Percentiles rank a stretch among this genome's conserved stretches.
Evolutionary conservation across 2,888 invertebrate species (phyloP).

Genomic region (Diarsia dahlii): DNA sequence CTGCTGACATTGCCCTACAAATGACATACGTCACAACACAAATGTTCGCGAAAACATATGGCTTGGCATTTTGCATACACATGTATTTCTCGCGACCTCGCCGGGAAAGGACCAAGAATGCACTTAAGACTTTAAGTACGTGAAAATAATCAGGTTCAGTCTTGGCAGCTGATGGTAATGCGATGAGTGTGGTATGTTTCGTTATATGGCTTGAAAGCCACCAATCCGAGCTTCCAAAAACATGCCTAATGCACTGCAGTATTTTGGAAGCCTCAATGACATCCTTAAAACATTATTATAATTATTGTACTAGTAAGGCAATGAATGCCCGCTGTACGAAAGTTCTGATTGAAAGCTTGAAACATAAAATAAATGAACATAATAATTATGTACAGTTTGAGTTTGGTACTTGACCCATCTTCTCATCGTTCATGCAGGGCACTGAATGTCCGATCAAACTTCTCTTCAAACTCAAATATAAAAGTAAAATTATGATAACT

Average conservation of each 20-base stretch:
- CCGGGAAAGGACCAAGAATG: slow-evolving; percentile 45
- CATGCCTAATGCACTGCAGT: no score
- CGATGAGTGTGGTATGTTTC: not conserved
- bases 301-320: no score
- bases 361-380: not conserved
- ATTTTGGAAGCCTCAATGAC: no score
- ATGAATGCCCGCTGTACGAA: not conserved
- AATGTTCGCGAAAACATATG: slow-evolving; percentile 62
- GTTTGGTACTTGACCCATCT: not conserved
- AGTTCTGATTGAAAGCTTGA: not conserved
- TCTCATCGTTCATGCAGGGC: not conserved
- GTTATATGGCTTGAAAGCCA: not conserved
- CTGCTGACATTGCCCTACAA: slow-evolving; percentile 74
- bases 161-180: slow-evolving; percentile 24
- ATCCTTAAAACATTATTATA: no score
- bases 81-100: slow-evolving; percentile 54
- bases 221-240: no score
- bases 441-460: not conserved
- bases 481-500: not conserved
- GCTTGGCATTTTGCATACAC: slow-evolving; percentile 56
- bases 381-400: not conserved
- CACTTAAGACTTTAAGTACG: slow-evolving; percentile 38
- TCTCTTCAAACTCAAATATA: not conserved
- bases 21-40: slow-evolving; percentile 62
- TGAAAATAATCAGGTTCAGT: slow-evolving; percentile 44